These are phyloP conservation scores for Microtus californicus DNA, from an alignment of 2,797 vertebrate species.

Conservation along the genomic window DNA sequence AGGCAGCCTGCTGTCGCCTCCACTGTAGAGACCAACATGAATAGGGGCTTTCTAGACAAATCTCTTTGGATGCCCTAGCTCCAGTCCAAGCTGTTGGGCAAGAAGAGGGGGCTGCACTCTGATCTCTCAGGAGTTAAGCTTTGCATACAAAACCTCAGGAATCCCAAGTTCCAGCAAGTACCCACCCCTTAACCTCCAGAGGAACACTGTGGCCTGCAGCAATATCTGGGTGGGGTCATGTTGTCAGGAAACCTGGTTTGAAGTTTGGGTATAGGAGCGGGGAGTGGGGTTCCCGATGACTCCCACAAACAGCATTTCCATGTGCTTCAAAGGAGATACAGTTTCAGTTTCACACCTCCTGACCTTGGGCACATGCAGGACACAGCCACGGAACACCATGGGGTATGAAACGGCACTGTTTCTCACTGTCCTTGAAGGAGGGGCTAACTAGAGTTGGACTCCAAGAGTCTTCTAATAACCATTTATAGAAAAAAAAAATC, in stretches of 20 bases:
- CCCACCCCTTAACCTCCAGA: fast-evolving
- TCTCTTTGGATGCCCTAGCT: neutral
- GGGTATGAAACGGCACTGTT: neutral
- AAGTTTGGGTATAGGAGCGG: neutral
- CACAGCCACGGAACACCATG: neutral
- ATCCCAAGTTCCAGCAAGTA: neutral
- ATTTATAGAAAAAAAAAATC: constrained; percentile 1
- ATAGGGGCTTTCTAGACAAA: neutral
- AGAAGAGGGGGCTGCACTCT: neutral
- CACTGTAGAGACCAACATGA: neutral
- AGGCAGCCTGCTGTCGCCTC: neutral
- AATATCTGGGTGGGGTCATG: neutral
- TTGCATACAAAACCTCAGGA: neutral
- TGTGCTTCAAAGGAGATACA: neutral
- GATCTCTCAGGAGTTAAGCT: neutral
- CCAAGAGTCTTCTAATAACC: neutral
- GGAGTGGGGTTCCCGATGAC: neutral
- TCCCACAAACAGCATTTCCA: neutral
- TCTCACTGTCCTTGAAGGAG: neutral
- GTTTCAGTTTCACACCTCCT: fast-evolving
- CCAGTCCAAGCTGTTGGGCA: neutral
- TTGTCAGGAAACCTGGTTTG: neutral
- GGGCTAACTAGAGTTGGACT: neutral
- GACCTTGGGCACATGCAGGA: neutral
- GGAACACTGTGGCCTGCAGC: neutral